Evolutionary conservation across 2,888 invertebrate genomes (phyloP), one percentile per base, ranked within the genome.

Genomic region (Leuctra nigra): DNA sequence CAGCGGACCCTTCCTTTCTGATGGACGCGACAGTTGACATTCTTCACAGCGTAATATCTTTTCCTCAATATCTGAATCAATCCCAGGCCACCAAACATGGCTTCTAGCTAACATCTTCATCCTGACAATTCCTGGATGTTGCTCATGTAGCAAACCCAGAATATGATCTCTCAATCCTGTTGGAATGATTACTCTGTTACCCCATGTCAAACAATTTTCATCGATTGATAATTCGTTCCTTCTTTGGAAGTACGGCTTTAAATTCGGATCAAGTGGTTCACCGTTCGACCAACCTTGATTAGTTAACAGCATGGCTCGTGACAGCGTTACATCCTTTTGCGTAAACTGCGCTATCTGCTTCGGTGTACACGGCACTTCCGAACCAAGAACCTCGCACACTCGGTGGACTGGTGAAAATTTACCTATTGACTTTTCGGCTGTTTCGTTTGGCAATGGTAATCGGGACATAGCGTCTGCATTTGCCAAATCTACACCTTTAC

Each of bases 201-300:
- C 55, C 61, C 60, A 64, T 7, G 62, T 50, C 35, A 63, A 53
- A 57, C 65, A 64, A 41, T 54, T 48, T 9, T 29, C 18, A 20
- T 55, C 36, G 1, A 55, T 25, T 11, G 50, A 36, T n/a, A 55
- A 22, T 24, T 50, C 50, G 14, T 23, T 35, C 16, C 50, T 48
- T 13, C 47, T 23, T 22, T 9, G 13, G 18, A 50, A 55, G 11
- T n/a, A 55, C 11, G 50, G 50, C 36, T 50, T 55, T 11, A 55
- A 16, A 11, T 25, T 33, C 14, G 7, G 6, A 33, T 55, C 55
- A n/a, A n/a, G n/a, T 6, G 2, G 2, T n/a, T 36, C 36, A 7
- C 22, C 6, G 25, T 33, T 36, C 20, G 48, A 22, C 55, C 55
- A 55, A 7, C 50, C 55, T 6, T n/a, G 35, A 14, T 33, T n/a